phyloP scores from a whole-genome alignment of 1,140 invertebrate species.

The Berghia stephanieae region DNA sequence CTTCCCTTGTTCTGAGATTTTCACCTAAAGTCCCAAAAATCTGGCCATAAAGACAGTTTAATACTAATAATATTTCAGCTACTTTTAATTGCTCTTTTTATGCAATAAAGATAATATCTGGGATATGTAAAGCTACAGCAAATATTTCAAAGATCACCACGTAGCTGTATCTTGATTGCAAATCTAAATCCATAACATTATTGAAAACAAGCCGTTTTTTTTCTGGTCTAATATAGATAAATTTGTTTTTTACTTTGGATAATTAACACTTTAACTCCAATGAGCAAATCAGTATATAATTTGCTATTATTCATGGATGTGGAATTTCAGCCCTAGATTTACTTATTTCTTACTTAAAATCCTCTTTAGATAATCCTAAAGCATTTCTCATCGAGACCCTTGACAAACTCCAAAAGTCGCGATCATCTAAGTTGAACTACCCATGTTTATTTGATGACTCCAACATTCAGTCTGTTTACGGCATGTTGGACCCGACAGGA shows the following conservation, averaged over 20 bases:
- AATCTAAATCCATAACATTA: too few relatives aligned
- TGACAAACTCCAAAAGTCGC: conserved; percentile 16
- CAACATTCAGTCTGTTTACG: conserved; percentile 58
- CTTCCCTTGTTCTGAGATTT: too few relatives aligned
- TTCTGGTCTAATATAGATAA: background rate
- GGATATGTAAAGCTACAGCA: too few relatives aligned
- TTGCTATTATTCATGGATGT: background rate
- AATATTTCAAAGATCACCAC: too few relatives aligned
- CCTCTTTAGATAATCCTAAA: conserved; percentile 4
- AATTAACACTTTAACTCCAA: background rate
- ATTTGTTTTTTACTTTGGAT: background rate
- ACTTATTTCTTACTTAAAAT: too few relatives aligned
- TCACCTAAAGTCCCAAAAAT: too few relatives aligned
- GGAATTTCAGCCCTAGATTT: background rate
- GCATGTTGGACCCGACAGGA: conserved; percentile 59
- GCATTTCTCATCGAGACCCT: conserved; percentile 26
- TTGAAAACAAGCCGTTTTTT: too few relatives aligned
- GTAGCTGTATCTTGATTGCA: too few relatives aligned
- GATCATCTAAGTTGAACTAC: conserved; percentile 11
- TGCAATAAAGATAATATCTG: too few relatives aligned
- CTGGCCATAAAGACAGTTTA: too few relatives aligned
- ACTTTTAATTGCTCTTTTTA: too few relatives aligned
- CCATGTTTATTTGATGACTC: conserved; percentile 55
- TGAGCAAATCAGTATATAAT: background rate
- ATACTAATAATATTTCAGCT: too few relatives aligned